Percentiles rank a stretch among this genome's conserved stretches.
These are phyloP conservation scores for Pogonognathellus flavescens DNA, from an alignment of 1,140 invertebrate species.

Conservation along the genomic window DNA sequence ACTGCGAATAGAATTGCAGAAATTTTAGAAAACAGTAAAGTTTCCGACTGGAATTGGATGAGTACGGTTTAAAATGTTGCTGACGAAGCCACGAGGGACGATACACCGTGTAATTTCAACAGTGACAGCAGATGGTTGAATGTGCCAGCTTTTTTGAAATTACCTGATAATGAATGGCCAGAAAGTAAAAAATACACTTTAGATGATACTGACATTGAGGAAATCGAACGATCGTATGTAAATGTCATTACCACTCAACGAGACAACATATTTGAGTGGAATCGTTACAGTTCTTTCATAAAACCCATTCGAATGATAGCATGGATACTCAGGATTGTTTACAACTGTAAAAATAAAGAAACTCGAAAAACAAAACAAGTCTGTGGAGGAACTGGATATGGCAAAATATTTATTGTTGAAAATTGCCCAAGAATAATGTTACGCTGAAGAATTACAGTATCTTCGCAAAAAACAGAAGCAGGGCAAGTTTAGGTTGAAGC, in stretches of 20 bases:
- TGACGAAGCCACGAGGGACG: slow-evolving; percentile 60
- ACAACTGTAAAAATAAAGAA: not conserved
- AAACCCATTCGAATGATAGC: slow-evolving; percentile 33
- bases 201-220: not conserved
- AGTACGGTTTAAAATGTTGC: slow-evolving; percentile 62
- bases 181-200: not conserved
- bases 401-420: slow-evolving; percentile 1
- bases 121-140: slow-evolving; percentile 54
- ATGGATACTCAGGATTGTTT: not conserved
- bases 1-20: slow-evolving; percentile 64
- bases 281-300: not conserved
- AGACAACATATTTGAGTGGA: not conserved
- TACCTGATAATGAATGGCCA: slow-evolving; percentile 42
- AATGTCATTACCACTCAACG: not conserved
- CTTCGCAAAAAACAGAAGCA: slow-evolving; percentile 67
- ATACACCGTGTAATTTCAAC: not conserved
- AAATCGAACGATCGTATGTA: not conserved
- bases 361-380: not conserved
- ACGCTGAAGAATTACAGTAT: not conserved
- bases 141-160: slow-evolving; percentile 56
- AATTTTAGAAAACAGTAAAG: slow-evolving; percentile 61
- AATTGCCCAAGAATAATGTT: not conserved
- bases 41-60: slow-evolving; percentile 63
- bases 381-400: not conserved
- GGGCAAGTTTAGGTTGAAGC: too few relatives aligned